Percentiles rank a stretch among this genome's conserved stretches.
Conservation (phyloP, 2,797 vertebrate species). For the Agapornis canus region DNA sequence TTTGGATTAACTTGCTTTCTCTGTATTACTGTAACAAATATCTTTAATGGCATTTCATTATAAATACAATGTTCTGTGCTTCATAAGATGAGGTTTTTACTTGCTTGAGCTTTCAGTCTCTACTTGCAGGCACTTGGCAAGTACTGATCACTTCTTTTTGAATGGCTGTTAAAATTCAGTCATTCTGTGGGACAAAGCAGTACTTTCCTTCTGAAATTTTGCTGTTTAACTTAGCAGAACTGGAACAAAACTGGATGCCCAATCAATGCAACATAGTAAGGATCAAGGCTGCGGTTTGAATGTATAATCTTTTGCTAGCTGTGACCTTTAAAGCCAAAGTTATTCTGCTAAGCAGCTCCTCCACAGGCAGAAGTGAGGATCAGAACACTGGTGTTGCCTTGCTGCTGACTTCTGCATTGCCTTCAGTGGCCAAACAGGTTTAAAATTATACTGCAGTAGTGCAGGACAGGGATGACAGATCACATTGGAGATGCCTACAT, state of each 20-base stretch:
- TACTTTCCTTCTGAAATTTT: background rate
- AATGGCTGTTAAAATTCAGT: background rate
- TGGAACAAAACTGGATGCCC: background rate
- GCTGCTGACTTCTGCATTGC: background rate
- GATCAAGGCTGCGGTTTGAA: background rate
- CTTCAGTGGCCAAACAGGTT: background rate
- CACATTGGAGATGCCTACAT: accelerated
- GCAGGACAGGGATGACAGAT: background rate
- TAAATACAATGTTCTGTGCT: background rate
- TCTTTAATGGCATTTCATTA: background rate
- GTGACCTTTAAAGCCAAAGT: background rate
- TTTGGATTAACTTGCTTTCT: constrained; percentile 14
- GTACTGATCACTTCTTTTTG: background rate
- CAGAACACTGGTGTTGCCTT: background rate
- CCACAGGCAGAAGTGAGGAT: background rate
- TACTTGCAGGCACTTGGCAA: background rate
- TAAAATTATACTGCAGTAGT: background rate
- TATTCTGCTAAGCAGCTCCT: background rate
- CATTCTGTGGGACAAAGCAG: background rate
- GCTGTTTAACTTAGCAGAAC: background rate
- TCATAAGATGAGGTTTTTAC: background rate
- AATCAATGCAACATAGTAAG: background rate
- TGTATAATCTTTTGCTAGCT: background rate
- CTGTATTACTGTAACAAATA: constrained; percentile 17
- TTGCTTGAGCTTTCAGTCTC: background rate